These are phyloP conservation scores for Ectemnius lituratus DNA, from an alignment of 2,888 invertebrate species.

Conservation along the genomic window DNA sequence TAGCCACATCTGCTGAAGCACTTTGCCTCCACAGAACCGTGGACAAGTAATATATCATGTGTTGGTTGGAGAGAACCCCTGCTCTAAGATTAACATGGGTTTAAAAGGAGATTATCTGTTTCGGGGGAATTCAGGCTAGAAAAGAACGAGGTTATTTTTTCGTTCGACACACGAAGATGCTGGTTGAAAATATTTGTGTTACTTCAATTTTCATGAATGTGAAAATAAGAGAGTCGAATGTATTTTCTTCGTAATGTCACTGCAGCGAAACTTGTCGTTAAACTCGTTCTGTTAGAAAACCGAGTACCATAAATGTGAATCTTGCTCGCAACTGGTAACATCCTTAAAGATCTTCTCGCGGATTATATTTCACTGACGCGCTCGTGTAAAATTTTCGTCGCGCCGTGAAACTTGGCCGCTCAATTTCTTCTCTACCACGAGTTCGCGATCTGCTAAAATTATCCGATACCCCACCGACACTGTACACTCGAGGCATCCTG, in stretches of 20 bases:
- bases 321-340: not conserved
- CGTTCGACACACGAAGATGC: not conserved
- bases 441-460: conserved; percentile 50
- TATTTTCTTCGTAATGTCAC: conserved; percentile 1
- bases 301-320: not conserved
- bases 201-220: too few relatives aligned
- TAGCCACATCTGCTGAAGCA: conserved; percentile 15
- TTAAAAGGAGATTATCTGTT: conserved; percentile 5
- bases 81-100: not conserved
- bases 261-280: not conserved
- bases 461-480: conserved; percentile 40
- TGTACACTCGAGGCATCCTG: conserved; percentile 16
- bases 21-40: conserved; percentile 12
- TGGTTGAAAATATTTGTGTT: too few relatives aligned
- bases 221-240: not conserved
- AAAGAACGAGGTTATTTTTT: not conserved
- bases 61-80: not conserved
- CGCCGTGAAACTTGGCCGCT: conserved; percentile 42
- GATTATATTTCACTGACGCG: conserved; percentile 31
- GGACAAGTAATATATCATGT: conserved; percentile 15
- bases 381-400: conserved; percentile 43
- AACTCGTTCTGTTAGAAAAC: conserved; percentile 18
- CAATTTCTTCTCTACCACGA: conserved; percentile 28
- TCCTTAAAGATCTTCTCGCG: conserved; percentile 9
- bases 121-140: not conserved